A percentile compares a stretch with the other conserved stretches of the same genome.
Conservation (phyloP, 2,113 vertebrate genomes). For the Sporophila hypoxantha region DNA sequence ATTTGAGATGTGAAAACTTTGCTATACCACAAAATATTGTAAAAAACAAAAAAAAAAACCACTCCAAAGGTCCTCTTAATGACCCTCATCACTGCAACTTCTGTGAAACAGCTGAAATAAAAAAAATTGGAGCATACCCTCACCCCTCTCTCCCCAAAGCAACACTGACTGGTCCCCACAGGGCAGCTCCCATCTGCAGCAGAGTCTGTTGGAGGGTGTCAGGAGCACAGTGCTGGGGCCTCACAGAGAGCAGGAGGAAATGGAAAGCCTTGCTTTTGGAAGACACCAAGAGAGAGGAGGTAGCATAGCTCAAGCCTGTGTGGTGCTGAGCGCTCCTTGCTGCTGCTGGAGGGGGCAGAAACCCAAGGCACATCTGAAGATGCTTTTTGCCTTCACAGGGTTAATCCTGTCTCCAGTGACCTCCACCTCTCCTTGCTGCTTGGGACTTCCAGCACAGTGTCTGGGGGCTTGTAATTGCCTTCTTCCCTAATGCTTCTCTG, state of each 20-base stretch:
- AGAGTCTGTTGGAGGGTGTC: background rate
- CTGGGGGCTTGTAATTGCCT: background rate
- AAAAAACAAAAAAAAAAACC: constrained; percentile 45
- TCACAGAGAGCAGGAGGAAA: background rate
- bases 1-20: constrained; percentile 37
- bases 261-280: background rate
- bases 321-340: background rate
- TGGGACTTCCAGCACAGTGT: constrained; percentile 21
- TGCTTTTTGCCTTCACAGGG: background rate
- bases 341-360: background rate
- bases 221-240: background rate
- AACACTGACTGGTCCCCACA: background rate
- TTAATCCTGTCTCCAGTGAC: background rate
- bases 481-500: background rate
- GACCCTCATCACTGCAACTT: background rate
- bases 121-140: background rate
- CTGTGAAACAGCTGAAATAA: background rate
- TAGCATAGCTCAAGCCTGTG: background rate
- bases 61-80: background rate
- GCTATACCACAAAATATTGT: constrained; percentile 67
- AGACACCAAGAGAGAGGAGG: background rate
- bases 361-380: background rate
- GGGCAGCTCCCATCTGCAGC: constrained; percentile 6
- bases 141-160: background rate
- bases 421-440: background rate